phyloP scores from a whole-genome alignment of 2,888 invertebrate genomes.

The Lepidochitona cinerea region DNA sequence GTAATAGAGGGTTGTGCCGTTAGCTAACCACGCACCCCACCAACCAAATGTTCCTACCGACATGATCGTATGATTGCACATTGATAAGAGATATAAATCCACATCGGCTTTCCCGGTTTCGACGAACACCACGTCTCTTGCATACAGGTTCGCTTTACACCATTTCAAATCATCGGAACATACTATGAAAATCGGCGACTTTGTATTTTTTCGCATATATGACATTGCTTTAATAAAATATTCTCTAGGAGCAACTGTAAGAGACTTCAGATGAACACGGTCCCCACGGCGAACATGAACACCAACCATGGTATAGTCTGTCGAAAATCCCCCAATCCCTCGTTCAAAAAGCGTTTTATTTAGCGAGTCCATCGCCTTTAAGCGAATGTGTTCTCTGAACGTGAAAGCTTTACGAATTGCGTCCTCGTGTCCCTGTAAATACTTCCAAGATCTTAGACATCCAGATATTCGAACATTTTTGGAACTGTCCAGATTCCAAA shows the following conservation, averaged over 20 bases:
- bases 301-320: not conserved
- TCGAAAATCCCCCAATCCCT: not conserved
- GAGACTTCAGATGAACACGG: not conserved
- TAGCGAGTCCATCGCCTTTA: not conserved
- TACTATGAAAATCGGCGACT: not conserved
- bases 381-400: not conserved
- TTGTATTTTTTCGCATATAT: not conserved
- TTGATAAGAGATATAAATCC: not conserved
- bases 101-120: not conserved
- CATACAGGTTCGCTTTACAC: not conserved
- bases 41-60: slow-evolving; percentile 4
- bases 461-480: not conserved
- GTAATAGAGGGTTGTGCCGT: not conserved
- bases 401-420: not conserved
- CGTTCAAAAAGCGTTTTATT: not conserved
- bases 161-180: not conserved
- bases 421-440: not conserved
- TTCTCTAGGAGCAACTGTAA: not conserved
- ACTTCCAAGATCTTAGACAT: not conserved
- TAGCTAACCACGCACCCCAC: not conserved
- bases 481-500: not conserved
- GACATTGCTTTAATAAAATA: not conserved
- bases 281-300: slow-evolving; percentile 7
- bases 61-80: slow-evolving; percentile 6
- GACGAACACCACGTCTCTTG: not conserved